These are phyloP conservation scores for Tauraco hartlaubi DNA, from an alignment of 2,797 vertebrate genomes.

Conservation along the genomic window DNA sequence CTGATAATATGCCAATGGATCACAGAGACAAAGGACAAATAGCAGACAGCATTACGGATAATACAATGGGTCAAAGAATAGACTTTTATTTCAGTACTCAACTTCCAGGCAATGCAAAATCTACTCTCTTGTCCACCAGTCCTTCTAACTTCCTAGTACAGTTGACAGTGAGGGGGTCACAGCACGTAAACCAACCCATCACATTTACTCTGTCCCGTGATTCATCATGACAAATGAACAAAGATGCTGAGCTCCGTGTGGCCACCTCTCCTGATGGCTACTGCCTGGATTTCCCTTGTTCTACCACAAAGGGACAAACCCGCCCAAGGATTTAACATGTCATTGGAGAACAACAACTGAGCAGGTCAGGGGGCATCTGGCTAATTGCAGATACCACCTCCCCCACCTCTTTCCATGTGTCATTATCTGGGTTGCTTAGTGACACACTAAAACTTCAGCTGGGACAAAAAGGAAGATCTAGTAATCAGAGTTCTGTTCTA, in stretches of 20 bases:
- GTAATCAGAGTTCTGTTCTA: not conserved
- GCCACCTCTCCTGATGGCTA: not conserved
- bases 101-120: not conserved
- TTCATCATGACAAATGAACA: constrained; percentile 19
- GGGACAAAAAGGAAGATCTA: not conserved
- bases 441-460: not conserved
- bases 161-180: not conserved
- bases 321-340: not conserved
- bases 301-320: not conserved
- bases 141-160: not conserved
- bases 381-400: not conserved
- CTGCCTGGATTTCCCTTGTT: not conserved
- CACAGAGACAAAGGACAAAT: not conserved
- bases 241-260: not conserved
- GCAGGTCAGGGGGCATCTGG: not conserved
- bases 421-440: not conserved
- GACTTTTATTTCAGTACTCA: not conserved
- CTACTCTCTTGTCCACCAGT: not conserved
- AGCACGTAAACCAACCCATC: not conserved
- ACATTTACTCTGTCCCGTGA: not conserved
- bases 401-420: not conserved
- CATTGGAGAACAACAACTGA: not conserved
- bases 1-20: not conserved
- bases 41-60: not conserved
- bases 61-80: not conserved